These are phyloP conservation scores for Drosophila funebris DNA, from an alignment of 1,140 invertebrate genomes.

Conservation along the genomic window DNA sequence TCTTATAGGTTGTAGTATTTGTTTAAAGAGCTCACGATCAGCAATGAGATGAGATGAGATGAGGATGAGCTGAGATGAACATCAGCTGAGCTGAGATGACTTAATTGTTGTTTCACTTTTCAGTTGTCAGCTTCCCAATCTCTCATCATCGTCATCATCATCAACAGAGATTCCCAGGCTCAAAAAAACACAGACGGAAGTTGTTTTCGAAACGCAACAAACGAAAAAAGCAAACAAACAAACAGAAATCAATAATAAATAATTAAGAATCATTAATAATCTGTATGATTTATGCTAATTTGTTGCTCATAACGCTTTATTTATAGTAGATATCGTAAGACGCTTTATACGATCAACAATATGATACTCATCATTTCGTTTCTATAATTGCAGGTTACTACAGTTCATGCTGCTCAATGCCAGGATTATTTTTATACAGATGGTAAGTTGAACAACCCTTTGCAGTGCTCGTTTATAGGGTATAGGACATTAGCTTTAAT, in stretches of 20 bases:
- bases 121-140: conserved; percentile 16
- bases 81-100: conserved; percentile 47
- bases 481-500: not conserved
- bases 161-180: conserved; percentile 26
- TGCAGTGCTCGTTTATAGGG: not conserved
- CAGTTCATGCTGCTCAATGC: conserved; percentile 82
- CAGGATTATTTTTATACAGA: conserved; percentile 80
- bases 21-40: conserved; percentile 65
- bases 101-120: conserved; percentile 59
- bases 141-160: not conserved
- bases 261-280: conserved; percentile 69
- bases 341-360: conserved; percentile 1
- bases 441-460: conserved; percentile 60
- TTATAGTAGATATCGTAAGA: conserved; percentile 68
- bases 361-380: conserved; percentile 19
- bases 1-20: conserved; percentile 1
- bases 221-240: too few species aligned
- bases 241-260: conserved; percentile 73
- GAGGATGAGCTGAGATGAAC: conserved; percentile 7
- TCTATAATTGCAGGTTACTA: conserved; percentile 75
- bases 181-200: conserved; percentile 64
- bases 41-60: conserved; percentile 16
- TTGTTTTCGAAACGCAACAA: conserved; percentile 34
- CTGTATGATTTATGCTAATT: conserved; percentile 73
- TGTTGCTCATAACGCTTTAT: conserved; percentile 43